These are phyloP conservation scores for Rhopalosiphum maidis DNA, from an alignment of 1,140 invertebrate genomes.

Conservation along the genomic window DNA sequence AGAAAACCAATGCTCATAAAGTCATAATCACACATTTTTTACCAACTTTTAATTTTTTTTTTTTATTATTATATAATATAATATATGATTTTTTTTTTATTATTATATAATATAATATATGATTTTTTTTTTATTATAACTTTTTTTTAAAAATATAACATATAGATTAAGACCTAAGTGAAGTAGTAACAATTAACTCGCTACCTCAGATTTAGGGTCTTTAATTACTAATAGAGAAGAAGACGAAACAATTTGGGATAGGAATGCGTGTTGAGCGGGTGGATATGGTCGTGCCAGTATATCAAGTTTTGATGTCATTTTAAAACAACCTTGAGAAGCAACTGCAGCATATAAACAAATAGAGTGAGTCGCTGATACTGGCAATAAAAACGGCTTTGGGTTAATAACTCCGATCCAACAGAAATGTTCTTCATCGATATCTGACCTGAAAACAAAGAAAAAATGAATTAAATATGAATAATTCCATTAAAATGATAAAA, in stretches of 20 bases:
- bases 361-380: neutral
- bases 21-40: neutral
- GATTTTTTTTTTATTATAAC: neutral
- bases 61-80: neutral
- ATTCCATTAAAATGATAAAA: neutral
- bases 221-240: conserved; percentile 49
- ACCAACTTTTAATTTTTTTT: neutral
- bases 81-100: neutral
- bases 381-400: conserved; percentile 42
- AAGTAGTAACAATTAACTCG: conserved; percentile 50
- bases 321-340: conserved; percentile 48
- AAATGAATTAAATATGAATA: neutral
- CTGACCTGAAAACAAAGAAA: conserved; percentile 18
- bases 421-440: conserved; percentile 33
- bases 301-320: conserved; percentile 30
- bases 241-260: conserved; percentile 47
- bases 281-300: conserved; percentile 39
- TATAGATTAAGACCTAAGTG: conserved; percentile 4
- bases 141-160: conserved; percentile 38
- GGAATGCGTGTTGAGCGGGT: conserved; percentile 38
- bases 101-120: conserved; percentile 1
- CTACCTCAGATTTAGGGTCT: conserved; percentile 44
- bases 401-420: conserved; percentile 43
- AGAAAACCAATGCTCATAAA: conserved; percentile 21
- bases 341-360: conserved; percentile 28